Base-by-base conservation (phyloP, 2,888 invertebrate species). In the Amaurobius ferox region DNA sequence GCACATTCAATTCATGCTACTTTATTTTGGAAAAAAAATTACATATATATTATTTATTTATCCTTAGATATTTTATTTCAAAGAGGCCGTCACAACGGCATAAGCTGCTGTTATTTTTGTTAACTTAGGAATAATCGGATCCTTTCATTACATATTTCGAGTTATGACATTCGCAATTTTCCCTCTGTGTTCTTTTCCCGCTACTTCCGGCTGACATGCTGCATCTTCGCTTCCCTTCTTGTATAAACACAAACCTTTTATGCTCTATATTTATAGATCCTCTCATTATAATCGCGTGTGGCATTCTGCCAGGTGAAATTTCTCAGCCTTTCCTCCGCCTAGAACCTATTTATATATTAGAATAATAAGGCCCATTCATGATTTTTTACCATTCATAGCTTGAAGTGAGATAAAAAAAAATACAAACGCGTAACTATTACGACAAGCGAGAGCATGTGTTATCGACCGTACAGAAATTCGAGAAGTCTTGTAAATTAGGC, bases 201-300 rank as follows among this genome's bases (percentile, higher is more conserved):
- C 5, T 2, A 23, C 23, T 55, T 55, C 55, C 55, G 55, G 23
- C 19, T 55, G 55, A 19, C 23, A 11, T 1, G 5, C 55, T 1
- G 19, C 55, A 55, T 55, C 19, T 55, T 3, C 19, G 19, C 28
- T 19, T 66, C 7, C 40, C 40, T 55, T n/a, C n/a, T n/a, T 85
- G 77, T 61, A 61, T 67, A 85, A 85, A 85, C 77, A 85, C 19
- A 72, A 71, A 66, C 55, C 55, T 83, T 83, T 71, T 83, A 35
- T 70, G 28, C 44, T 77, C 76, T 39, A 62, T 71, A 77, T 77
- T 67, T 71, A 55, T 35, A 72, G 55, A 30, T 19, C 9, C 71
- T 48, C 32, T n/a, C 32, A 64, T 72, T 71, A 67, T 61, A 77
- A 85, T 85, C 71, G 83, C 72, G 77, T 71, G 76, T 83, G 77